Percentiles rank a stretch among this genome's conserved stretches.
These are phyloP conservation scores for Zaprionus camerounensis DNA, from an alignment of 1,140 invertebrate genomes.

Conservation along the genomic window DNA sequence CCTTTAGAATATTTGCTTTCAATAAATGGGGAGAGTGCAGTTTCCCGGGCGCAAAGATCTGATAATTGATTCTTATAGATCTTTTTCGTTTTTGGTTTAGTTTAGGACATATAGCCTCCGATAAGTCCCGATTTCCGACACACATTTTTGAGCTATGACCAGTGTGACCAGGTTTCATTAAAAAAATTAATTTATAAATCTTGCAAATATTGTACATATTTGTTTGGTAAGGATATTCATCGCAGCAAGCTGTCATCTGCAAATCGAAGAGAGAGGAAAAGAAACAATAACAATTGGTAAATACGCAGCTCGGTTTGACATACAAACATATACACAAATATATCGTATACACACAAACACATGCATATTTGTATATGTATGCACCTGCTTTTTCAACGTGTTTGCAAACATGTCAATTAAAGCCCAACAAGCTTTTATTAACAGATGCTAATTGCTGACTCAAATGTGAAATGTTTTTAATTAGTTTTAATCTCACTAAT, in stretches of 20 bases:
- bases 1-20: neutral
- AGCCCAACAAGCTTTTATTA: neutral
- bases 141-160: too few species aligned
- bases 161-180: too few species aligned
- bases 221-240: neutral
- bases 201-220: too few species aligned
- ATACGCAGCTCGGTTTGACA: neutral
- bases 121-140: too few species aligned
- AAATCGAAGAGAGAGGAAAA: neutral
- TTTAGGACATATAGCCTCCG: too few species aligned
- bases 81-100: too few species aligned
- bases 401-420: neutral
- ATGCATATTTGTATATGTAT: too few species aligned
- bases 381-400: neutral
- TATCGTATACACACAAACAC: neutral
- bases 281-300: neutral
- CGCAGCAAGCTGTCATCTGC: neutral
- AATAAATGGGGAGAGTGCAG: neutral
- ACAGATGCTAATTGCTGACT: neutral
- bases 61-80: too few species aligned
- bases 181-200: neutral
- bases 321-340: neutral
- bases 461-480: slow-evolving; percentile 1
- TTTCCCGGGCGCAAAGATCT: too few species aligned
- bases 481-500: neutral